Evolutionary conservation across 2,113 vertebrate species (phyloP), one percentile per base, ranked within the genome.

Genomic region (Rhipidura dahli): DNA sequence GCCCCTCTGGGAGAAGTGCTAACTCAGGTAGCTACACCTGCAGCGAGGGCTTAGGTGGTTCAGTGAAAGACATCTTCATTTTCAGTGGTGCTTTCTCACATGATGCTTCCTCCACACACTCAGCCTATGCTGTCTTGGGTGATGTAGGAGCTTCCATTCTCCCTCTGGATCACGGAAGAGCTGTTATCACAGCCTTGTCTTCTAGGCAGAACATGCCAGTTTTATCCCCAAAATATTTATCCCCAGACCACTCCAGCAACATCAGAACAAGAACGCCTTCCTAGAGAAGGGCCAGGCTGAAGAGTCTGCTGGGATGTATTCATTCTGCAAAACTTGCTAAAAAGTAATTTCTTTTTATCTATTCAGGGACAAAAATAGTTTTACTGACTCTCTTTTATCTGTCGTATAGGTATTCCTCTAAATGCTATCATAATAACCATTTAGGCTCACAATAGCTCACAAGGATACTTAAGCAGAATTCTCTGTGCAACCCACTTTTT

Each of bases 401-500:
- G 54, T 69, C 5, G 30, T 91, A 93, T 90, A 96, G 92, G 93
- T 97, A 94, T 65, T 94, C 86, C 88, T 24, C 91, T 96, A 95
- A 96, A 79, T 14, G 54, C 90, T 91, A 37, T 89, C 95, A 71
- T 95, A 83, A 85, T 96, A 94, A 91, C 82, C 72, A 72, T 95
- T 96, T 95, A 96, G 92, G 75, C 78, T 63, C 76, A 31, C 85
- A 89, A 50, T 71, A 91, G 90, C 93, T 97, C 92, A 75, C 84
- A 93, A 96, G 69, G 71, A 71, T 97, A 70, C 73, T 94, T 96
- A 94, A 87, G 71, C 90, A 96, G 95, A 96, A 97, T 90, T 96
- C 89, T 97, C 94, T 86, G 61, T 83, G 86, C 88, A 96, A 50
- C 93, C 92, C 72, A 93, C 56, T 92, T 90, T 97, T 98, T 98